These are phyloP conservation scores for Chaenogobius annularis DNA, from an alignment of 2,113 vertebrate genomes.

Conservation along the genomic window DNA sequence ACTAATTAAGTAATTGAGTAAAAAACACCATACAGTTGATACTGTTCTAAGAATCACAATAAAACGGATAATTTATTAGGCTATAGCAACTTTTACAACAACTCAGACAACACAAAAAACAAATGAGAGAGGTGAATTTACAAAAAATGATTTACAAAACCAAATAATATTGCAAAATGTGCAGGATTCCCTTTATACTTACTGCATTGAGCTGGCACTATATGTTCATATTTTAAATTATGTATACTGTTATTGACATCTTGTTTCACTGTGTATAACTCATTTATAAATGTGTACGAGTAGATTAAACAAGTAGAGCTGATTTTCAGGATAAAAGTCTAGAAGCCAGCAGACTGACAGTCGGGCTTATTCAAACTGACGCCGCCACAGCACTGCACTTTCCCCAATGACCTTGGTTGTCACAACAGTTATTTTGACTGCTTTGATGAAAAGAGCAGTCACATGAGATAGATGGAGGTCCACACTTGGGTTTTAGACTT, in stretches of 20 bases:
- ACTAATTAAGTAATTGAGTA: no score
- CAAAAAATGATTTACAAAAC: no score
- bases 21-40: no score
- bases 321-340: conserved; percentile 14
- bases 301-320: conserved; percentile 8
- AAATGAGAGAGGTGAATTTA: no score
- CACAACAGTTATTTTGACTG: conserved; percentile 54
- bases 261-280: neutral
- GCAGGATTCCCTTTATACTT: no score
- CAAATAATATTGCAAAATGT: no score
- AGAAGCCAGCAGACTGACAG: conserved; percentile 42
- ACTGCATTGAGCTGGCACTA: no score
- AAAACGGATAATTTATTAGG: no score
- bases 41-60: no score
- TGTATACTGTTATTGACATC: neutral
- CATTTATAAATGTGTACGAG: neutral
- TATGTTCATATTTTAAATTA: no score
- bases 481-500: conserved; percentile 16
- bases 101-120: no score
- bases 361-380: conserved; percentile 39
- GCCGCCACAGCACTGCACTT: conserved; percentile 35
- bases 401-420: conserved; percentile 54
- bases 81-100: no score
- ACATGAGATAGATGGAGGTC: conserved; percentile 13
- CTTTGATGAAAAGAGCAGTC: conserved; percentile 53